Conservation (phyloP, 2,113 vertebrate species). For the Notothenia rossii region DNA sequence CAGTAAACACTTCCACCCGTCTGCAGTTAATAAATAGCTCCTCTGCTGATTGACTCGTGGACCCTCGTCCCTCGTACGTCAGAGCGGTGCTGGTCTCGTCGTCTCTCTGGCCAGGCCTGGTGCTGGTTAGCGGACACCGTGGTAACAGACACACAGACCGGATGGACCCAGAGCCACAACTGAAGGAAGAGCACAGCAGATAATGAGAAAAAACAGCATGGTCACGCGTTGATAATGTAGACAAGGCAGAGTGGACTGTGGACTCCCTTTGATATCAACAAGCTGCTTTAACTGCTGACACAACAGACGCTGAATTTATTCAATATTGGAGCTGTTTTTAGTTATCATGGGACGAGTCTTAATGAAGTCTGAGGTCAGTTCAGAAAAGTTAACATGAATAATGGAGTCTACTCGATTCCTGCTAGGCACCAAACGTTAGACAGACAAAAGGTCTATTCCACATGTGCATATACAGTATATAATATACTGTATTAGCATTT, state of each 20-base stretch:
- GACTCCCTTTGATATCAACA: conserved; percentile 20
- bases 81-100: conserved; percentile 30
- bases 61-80: conserved; percentile 50
- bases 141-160: conserved; percentile 38
- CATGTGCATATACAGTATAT: too few relatives aligned
- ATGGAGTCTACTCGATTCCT: too few relatives aligned
- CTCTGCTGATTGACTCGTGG: conserved; percentile 74
- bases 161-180: conserved; percentile 56
- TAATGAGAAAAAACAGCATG: conserved; percentile 44
- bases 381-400: background rate
- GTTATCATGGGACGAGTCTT: background rate
- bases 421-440: background rate
- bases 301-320: background rate
- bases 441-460: too few relatives aligned
- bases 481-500: too few relatives aligned
- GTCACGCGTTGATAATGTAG: conserved; percentile 17
- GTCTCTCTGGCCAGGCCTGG: conserved; percentile 68
- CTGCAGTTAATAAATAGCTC: conserved; percentile 81
- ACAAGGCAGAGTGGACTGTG: background rate
- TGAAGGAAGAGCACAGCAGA: conserved; percentile 7
- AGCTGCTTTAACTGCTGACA: background rate
- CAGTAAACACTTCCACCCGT: conserved; percentile 75
- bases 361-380: background rate
- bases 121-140: conserved; percentile 60
- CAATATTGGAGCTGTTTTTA: background rate